Conservation (phyloP, 1,140 invertebrate species). For the Heliothis subflexa region DNA sequence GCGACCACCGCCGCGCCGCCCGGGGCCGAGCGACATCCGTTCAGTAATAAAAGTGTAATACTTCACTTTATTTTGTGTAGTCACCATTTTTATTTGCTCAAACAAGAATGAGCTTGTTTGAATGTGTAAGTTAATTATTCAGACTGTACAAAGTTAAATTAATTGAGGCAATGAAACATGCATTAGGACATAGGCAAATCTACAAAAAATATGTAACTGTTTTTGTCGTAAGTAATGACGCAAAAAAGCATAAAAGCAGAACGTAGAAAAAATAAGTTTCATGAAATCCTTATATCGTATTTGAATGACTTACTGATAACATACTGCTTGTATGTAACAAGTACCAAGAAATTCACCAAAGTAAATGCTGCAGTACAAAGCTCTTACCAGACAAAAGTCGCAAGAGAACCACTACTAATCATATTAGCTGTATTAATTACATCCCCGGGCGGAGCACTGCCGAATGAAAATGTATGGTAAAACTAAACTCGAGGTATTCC, state of each 20-base stretch:
- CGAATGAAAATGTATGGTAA: conserved; percentile 76
- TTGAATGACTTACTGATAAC: too few species aligned
- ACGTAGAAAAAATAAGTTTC: too few species aligned
- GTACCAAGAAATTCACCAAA: conserved; percentile 2
- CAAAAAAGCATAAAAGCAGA: too few species aligned
- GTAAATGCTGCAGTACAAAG: conserved; percentile 1
- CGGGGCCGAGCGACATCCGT: conserved; percentile 27
- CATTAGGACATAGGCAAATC: too few species aligned
- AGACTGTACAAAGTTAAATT: background rate
- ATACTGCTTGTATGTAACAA: too few species aligned
- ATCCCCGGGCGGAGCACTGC: conserved; percentile 70
- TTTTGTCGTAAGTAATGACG: too few species aligned
- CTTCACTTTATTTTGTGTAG: conserved; percentile 35
- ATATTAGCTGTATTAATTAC: conserved; percentile 81
- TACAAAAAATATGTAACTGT: too few species aligned
- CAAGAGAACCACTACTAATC: conserved; percentile 76
- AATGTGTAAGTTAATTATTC: background rate
- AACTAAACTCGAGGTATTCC: conserved; percentile 63
- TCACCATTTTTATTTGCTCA: conserved; percentile 11
- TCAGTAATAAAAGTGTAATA: conserved; percentile 40
- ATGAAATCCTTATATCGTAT: too few species aligned
- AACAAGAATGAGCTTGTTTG: background rate
- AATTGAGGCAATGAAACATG: too few species aligned
- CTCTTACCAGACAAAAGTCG: conserved; percentile 53
- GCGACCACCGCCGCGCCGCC: conserved; percentile 33